These are phyloP conservation scores for Tuta absoluta DNA, from an alignment of 2,888 invertebrate genomes.

Conservation along the genomic window DNA sequence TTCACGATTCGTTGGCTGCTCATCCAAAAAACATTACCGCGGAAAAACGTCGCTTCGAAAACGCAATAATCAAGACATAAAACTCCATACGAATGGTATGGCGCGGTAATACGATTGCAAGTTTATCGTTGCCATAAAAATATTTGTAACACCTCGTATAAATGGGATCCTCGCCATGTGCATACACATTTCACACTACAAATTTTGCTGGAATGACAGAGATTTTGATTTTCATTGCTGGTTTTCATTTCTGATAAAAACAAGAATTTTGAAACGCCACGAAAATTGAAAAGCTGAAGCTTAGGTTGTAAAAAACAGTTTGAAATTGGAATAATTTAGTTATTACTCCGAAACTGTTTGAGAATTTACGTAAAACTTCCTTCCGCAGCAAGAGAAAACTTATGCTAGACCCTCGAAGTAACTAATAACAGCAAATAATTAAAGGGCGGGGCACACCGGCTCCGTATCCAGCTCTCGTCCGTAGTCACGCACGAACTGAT, in stretches of 20 bases:
- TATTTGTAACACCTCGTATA: slow-evolving; percentile 38
- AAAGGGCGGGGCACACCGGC: too few species aligned
- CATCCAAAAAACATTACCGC: slow-evolving; percentile 14
- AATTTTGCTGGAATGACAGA: neutral
- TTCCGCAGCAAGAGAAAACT: too few species aligned
- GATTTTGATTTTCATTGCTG: neutral
- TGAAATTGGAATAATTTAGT: too few species aligned
- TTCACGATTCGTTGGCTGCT: neutral
- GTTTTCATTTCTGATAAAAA: neutral
- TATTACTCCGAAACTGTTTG: too few species aligned
- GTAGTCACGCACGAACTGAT: too few species aligned
- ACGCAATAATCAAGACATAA: slow-evolving; percentile 38
- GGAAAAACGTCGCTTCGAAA: slow-evolving; percentile 11
- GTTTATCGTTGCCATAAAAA: slow-evolving; percentile 41
- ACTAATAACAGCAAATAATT: too few species aligned
- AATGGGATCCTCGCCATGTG: slow-evolving; percentile 24
- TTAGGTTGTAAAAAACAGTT: neutral
- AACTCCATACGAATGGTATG: slow-evolving; percentile 29
- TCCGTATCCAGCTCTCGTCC: too few species aligned
- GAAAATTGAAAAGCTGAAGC: neutral
- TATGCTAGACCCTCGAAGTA: too few species aligned
- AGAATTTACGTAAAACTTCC: too few species aligned
- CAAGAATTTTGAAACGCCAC: neutral
- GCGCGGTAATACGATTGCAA: slow-evolving; percentile 32
- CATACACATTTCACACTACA: neutral